Evolutionary conservation across 2,888 invertebrate genomes (phyloP), one percentile per base, ranked within the genome.

Genomic region (Cephus pulcher): DNA sequence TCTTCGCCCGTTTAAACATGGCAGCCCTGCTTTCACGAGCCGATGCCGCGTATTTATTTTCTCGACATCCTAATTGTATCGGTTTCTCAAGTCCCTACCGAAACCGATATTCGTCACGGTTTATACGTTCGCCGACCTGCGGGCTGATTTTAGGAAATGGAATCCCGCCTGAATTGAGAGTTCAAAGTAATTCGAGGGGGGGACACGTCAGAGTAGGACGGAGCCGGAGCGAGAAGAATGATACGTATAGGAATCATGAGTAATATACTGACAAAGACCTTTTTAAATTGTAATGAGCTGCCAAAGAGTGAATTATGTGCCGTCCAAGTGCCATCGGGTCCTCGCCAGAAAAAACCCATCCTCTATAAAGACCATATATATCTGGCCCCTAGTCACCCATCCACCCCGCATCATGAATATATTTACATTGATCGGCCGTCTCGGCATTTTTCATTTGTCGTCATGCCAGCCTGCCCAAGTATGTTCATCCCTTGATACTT

Each of bases 261-360:
- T 79, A 79, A 78, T 73, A 76, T 75, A 79, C 80, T 80, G 77
- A 79, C 77, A 75, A 76, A 87, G 88, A 86, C 86, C 90, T 89
- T 91, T 91, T 91, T 90, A 91, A 91, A 91, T 91, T 91, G 90
- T 91, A 91, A 91, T 91, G 91, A 91, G 90, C 90, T 91, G 91
- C 90, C 91, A 91, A 91, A 91, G 89, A 88, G 90, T 91, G 91
- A 91, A 90, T 91, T 91, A 91, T 91, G 90, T 87, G 84, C 88
- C 88, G 90, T 86, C 88, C 90, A 86, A 90, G 89, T 90, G 89
- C 88, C 89, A 89, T 89, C 89, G 88, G 83, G 87, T 87, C 86
- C 84, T 86, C 85, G 15, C 56, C 56, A 81, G 75, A 76, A 74
- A 74, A 76, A 80, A 79, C 83, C 84, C 82, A 82, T 83, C 82